Evolutionary conservation across 2,113 vertebrate species (phyloP).

Genomic region (Chaenogobius annularis): DNA sequence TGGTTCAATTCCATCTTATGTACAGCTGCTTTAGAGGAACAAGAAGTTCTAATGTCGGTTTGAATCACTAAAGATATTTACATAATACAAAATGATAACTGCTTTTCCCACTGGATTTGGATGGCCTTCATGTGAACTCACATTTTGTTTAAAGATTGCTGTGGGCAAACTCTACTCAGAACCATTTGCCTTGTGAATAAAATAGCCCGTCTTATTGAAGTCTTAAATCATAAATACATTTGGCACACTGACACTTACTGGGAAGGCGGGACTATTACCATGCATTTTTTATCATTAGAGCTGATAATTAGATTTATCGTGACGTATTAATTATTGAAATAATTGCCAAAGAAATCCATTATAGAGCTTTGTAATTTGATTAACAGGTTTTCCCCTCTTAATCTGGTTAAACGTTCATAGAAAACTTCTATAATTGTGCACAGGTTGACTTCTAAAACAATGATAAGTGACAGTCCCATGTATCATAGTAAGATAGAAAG

Average conservation of each 20-base stretch:
- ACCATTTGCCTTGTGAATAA: slow-evolving; percentile 2
- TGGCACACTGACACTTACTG: neutral
- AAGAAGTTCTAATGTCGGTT: neutral
- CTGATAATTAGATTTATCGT: neutral
- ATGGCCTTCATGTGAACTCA: neutral
- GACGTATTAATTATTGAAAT: neutral
- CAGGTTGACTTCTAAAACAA: too few relatives aligned
- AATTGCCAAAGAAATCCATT: neutral
- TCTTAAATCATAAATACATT: neutral
- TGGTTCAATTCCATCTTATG: neutral
- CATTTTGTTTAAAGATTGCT: neutral
- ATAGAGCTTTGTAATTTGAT: neutral
- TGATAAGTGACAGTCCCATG: too few relatives aligned
- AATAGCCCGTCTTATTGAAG: neutral
- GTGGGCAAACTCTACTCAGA: neutral
- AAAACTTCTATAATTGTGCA: too few relatives aligned
- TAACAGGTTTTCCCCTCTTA: neutral
- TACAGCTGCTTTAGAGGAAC: neutral
- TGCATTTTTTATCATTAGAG: neutral
- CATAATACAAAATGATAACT: neutral
- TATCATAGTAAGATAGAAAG: too few relatives aligned
- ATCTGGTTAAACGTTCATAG: neutral
- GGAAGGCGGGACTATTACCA: too few relatives aligned
- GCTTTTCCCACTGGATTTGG: neutral
- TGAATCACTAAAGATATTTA: neutral